Base-by-base conservation (phyloP, 2,888 invertebrate genomes). In the Chloromyia formosa region DNA sequence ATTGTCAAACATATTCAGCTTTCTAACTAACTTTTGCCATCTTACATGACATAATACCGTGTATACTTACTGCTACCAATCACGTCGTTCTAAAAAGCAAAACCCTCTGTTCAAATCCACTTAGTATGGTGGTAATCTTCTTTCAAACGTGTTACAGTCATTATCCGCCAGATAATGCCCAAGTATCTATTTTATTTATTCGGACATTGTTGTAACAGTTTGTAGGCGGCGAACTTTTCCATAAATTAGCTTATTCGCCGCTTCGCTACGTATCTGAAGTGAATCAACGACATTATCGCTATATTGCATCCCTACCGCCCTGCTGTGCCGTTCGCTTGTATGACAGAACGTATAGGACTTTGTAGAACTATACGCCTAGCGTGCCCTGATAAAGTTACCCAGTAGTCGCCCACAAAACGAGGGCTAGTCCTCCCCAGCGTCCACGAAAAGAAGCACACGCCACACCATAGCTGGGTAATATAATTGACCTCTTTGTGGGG, bases 401-500 rank as follows among this genome's bases (percentile, higher is more conserved):
- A 56, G 5, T 53, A 4, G 53, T 20, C 23, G 14, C 23, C 18
- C 18, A 22, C 23, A 18, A 20, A 35, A 42, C 45, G 27, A 1
- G 14, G 68, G 68, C 68, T 68, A 22, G 68, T 35, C 68, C n/a
- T n/a, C n/a, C n/a, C n/a, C 68, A 49, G 12, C 18, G 16, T 5
- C 20, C 45, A 12, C 22, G 23, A 53, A 68, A 53, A 68, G 49
- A 64, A 35, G 71, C 12, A 56, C 54, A 64, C 49, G 23, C 42
- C 56, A 64, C 27, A 18, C 42, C 56, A 27, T 18, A 58, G 60
- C 54, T 20, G 49, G 62, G 27, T 49, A 35, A 40, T 66, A 75
- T 77, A 75, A 77, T 75, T 77, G 77, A 77, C 77, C 77, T 75
- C 75, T 75, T 75, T 77, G 75, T 58, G 73, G 72, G 69, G 74